Conservation (phyloP, 2,797 vertebrate genomes). For the Australoheros facetus region DNA sequence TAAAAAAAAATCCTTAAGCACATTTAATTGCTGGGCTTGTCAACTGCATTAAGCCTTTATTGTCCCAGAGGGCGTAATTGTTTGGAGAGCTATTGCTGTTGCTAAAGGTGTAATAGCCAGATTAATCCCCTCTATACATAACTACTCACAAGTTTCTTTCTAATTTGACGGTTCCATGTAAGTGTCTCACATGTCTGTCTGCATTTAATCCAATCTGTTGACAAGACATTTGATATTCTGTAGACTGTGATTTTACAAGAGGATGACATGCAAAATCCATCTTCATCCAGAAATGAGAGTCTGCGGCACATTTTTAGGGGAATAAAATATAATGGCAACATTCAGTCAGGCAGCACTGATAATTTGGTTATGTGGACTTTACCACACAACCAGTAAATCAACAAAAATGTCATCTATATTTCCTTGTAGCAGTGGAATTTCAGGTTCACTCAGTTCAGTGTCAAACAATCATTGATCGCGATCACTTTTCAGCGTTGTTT, state of each 20-base stretch:
- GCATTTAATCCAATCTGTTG: conserved; percentile 23
- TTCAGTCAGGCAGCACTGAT: not conserved
- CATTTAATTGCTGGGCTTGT: conserved; percentile 33
- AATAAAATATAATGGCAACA: not conserved
- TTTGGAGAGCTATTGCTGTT: conserved; percentile 14
- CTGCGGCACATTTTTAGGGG: not conserved
- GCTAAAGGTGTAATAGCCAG: conserved; percentile 28
- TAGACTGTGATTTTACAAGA: not conserved
- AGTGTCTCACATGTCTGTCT: conserved; percentile 10
- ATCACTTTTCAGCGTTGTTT: conserved; percentile 5
- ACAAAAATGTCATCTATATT: not conserved
- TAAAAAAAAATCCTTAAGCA: conserved; percentile 27
- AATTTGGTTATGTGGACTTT: not conserved
- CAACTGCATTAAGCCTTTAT: conserved; percentile 10
- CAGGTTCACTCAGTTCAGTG: conserved; percentile 16
- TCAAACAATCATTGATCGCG: conserved; percentile 1
- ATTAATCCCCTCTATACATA: not conserved
- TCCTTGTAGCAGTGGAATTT: not conserved
- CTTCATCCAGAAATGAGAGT: not conserved
- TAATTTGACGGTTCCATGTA: conserved; percentile 24
- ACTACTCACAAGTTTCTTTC: conserved; percentile 22
- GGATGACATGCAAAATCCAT: not conserved
- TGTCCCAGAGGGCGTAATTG: conserved; percentile 42
- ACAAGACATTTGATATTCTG: not conserved
- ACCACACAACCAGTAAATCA: not conserved